Evolutionary conservation across 1,140 invertebrate genomes (phyloP).

Genomic region (Hyposmocoma kahamanoa): DNA sequence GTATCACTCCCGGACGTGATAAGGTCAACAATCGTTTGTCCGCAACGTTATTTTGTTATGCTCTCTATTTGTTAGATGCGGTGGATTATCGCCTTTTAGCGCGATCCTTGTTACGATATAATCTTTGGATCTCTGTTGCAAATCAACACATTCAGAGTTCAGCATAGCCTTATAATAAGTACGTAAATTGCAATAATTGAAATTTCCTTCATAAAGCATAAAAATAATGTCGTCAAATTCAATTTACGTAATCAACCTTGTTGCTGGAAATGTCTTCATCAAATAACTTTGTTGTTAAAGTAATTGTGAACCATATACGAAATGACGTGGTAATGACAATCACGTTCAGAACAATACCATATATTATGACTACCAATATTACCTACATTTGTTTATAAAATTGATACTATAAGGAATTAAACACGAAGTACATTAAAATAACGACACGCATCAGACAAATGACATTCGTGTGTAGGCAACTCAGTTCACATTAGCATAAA

Average conservation of each 20-base stretch:
- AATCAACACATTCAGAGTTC: no score
- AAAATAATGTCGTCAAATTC: no score
- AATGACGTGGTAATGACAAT: constrained; percentile 1
- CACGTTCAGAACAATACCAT: constrained; percentile 2
- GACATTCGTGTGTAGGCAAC: constrained; percentile 28
- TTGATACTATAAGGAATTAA: constrained; percentile 19
- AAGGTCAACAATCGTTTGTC: constrained; percentile 44
- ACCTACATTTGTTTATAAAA: constrained; percentile 8
- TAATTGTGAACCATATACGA: constrained; percentile 1
- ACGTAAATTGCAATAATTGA: no score
- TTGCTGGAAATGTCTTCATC: background rate
- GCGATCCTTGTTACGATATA: no score
- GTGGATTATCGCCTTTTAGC: no score
- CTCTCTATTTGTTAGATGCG: background rate
- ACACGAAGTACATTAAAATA: constrained; percentile 25
- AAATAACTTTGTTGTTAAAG: background rate
- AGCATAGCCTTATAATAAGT: no score
- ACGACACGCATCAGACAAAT: constrained; percentile 31
- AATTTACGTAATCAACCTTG: no score
- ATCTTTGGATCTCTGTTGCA: no score
- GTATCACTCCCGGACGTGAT: constrained; percentile 59
- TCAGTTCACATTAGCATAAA: constrained; percentile 29
- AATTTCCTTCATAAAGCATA: no score
- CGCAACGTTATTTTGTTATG: constrained; percentile 1
- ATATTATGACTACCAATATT: background rate